Evolutionary conservation across 2,888 invertebrate genomes (phyloP), one percentile per base, ranked within the genome.

Genomic region (Leuctra nigra): DNA sequence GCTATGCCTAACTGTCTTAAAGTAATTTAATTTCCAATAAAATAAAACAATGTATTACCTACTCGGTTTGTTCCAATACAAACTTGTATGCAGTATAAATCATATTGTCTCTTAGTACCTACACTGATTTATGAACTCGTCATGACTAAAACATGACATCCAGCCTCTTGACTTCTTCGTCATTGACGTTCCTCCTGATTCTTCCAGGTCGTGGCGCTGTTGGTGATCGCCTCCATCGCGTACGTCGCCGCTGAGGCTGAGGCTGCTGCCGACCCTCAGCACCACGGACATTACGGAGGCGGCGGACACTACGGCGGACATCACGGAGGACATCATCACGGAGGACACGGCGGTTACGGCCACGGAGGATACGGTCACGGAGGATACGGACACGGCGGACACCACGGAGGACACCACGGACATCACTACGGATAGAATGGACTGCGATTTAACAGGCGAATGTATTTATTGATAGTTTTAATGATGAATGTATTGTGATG

Each of bases 341-440:
- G 44, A 16, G 44, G 44, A 23, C 44, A 44, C 13, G 7, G 23
- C 23, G 44, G 44, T 4, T 20, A n/a, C n/a, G n/a, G 44, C 23
- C 22, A 23, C 6, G 44, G 41, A 18, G 4, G 13, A 2, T 18
- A 41, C 18, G 41, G 41, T 4, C 18, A 20, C 9, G 41, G 41
- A 6, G 41, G 44, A 44, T 23, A 44, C n/a, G 4, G 23, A 20
- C 22, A 23, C 4, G 44, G 44, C 4, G 41, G 41, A 4, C 22
- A 23, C 4, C 44, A 44, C 13, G 22, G 23, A 7, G 44, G 16
- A 7, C 18, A 20, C 39, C 18, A 20, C 2, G 39, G 44, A 44
- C 44, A 44, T 13, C 44, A 44, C 13, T 44, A 44, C 23, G 44
- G 44, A 20, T 44, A 44, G 23, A n/a, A n/a, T n/a, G n/a, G n/a